Evolutionary conservation across 23 tunicate genomes (phyloP).

Genomic region (Pegea sp.): DNA sequence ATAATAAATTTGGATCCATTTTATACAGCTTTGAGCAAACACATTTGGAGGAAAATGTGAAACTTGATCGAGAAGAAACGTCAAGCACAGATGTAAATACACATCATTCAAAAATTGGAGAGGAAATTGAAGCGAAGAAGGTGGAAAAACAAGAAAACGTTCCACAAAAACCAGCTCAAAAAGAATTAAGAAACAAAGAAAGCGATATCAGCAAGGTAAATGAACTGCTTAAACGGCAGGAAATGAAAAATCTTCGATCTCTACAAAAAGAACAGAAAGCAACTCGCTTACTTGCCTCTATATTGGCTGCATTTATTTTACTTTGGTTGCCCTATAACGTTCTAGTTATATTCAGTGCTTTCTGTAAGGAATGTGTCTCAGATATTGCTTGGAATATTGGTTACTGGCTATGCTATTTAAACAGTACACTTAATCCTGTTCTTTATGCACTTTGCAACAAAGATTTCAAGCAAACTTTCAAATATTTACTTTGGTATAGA

Average conservation of each 20-base stretch:
- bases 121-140: too few species aligned
- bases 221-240: conserved; percentile 7
- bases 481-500: conserved; percentile 27
- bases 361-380: conserved; percentile 34
- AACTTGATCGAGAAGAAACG: not conserved
- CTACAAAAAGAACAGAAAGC: conserved; percentile 61
- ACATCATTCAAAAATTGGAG: too few species aligned
- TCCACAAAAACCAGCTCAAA: too few species aligned
- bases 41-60: not conserved
- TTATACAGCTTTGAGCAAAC: too few species aligned
- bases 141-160: too few species aligned
- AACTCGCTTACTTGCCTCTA: conserved; percentile 57
- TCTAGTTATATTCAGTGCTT: conserved; percentile 46
- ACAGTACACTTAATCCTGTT: conserved; percentile 85
- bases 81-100: not conserved
- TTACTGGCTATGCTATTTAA: conserved; percentile 87
- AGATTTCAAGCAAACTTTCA: conserved; percentile 40
- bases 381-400: conserved; percentile 62
- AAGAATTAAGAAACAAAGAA: not conserved
- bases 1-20: too few species aligned
- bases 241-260: conserved; percentile 13
- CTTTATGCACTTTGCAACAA: conserved; percentile 88
- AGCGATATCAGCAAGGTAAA: conserved; percentile 8
- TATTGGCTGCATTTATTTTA: conserved; percentile 64
- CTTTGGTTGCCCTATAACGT: conserved; percentile 92